Conservation (phyloP, 1,140 invertebrate species). For the Zophobas morio region DNA sequence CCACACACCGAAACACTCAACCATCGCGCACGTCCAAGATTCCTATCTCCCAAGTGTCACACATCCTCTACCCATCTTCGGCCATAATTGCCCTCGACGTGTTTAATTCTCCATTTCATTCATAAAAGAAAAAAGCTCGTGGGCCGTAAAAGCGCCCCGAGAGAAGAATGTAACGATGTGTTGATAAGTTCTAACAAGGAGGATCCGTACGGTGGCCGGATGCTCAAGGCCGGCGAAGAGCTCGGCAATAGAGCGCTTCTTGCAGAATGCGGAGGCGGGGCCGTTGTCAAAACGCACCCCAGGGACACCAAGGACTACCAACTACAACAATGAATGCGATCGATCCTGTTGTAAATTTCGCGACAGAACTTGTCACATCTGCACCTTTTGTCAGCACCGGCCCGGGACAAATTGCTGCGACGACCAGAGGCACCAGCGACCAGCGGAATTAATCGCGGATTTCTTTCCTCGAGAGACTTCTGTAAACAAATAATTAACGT, state of each 20-base stretch:
- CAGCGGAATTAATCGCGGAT: neutral
- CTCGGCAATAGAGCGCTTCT: neutral
- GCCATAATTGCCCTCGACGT: too few species aligned
- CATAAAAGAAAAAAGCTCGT: neutral
- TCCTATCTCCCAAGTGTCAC: too few species aligned
- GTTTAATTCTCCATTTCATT: neutral
- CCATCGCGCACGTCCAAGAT: too few species aligned
- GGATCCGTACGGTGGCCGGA: slow-evolving; percentile 30
- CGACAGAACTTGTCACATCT: slow-evolving; percentile 50
- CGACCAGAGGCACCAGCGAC: neutral
- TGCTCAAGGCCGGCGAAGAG: slow-evolving; percentile 46
- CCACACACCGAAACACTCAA: too few species aligned
- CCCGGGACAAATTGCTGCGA: neutral
- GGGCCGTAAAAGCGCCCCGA: slow-evolving; percentile 23
- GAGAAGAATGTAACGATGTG: slow-evolving; percentile 36
- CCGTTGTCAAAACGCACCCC: slow-evolving; percentile 46
- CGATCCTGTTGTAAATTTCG: slow-evolving; percentile 38
- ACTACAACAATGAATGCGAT: slow-evolving; percentile 35
- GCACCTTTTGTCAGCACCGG: slow-evolving; percentile 45
- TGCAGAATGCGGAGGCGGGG: slow-evolving; percentile 22
- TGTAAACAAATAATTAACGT: slow-evolving; percentile 47
- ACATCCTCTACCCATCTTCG: too few species aligned
- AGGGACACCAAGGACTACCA: slow-evolving; percentile 40
- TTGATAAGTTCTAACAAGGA: slow-evolving; percentile 41
- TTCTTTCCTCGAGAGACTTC: neutral